Evolutionary conservation across 2,888 invertebrate genomes (phyloP), one percentile per base, ranked within the genome.

Genomic region (Operophtera brumata): DNA sequence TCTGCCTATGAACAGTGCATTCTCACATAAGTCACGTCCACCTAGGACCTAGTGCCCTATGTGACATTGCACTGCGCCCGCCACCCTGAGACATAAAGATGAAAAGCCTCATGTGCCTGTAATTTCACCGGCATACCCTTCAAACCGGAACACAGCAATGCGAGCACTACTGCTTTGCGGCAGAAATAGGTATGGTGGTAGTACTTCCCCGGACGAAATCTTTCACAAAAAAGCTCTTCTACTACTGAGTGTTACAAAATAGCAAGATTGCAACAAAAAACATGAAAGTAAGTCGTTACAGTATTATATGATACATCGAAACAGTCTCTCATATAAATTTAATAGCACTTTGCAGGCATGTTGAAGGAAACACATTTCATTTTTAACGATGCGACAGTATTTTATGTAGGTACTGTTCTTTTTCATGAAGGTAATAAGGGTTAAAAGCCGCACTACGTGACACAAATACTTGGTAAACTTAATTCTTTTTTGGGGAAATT

Each of bases 281-380:
- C 70, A 72, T 77, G 68, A 73, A 73, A 75, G 78, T 77, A 80
- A 78, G 81, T 80, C 78, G 78, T 84, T 76, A 77, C 67, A 64
- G 61, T 71, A 78, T 73, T 82, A 78, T 81, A 79, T 79, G 76
- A 72, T 71, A 77, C 75, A 74, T 79, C 68, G 76, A 70, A 78
- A 77, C 69, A 71, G 70, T 62, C 74, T 73, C 69, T 71, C 76
- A 65, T 79, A 77, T 79, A 81, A 79, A 79, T 79, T 82, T 82
- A 79, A 83, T 80, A 75, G 77, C 75, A 70, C 74, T 76, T 73
- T 67, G 66, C 73, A 74, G 72, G 71, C 69, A 74, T 76, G 72
- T 73, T 70, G 72, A 75, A 75, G 77, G 77, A 80, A 78, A 78
- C 72, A 79, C 75, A 78, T 82, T 79, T 79, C 77, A 79, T 80